Percentiles rank a stretch among this genome's conserved stretches.
phyloP scores from a whole-genome alignment of 2,113 vertebrate species.

The Ifrita kowaldi region DNA sequence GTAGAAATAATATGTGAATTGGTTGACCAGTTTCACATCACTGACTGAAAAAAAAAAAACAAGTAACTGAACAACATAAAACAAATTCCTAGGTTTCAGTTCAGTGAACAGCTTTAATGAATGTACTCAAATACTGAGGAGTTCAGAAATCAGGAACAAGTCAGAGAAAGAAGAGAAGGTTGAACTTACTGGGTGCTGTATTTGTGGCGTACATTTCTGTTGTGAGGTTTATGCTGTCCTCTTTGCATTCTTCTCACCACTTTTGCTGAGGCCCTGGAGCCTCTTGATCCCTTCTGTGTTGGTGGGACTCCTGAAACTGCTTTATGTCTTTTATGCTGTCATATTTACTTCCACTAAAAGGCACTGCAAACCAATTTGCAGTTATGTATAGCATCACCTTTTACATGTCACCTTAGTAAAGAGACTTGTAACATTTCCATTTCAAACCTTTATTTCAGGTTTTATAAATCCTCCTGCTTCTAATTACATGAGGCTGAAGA shows the following conservation, averaged over 20 bases:
- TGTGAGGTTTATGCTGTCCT: not conserved
- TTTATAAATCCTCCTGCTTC: not conserved
- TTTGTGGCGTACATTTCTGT: not conserved
- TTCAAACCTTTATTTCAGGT: not conserved
- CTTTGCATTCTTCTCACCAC: not conserved
- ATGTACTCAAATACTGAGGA: not conserved
- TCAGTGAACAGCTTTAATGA: not conserved
- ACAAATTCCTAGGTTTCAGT: not conserved
- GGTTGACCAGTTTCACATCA: not conserved
- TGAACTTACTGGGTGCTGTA: not conserved
- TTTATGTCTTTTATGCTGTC: not conserved
- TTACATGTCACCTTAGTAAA: not conserved
- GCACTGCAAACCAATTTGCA: not conserved
- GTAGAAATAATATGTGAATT: not conserved
- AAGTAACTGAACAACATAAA: not conserved
- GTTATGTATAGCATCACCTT: not conserved
- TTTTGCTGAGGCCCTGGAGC: not conserved
- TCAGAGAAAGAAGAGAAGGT: not conserved
- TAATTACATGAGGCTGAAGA: slow-evolving; percentile 4
- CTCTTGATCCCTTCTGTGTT: not conserved
- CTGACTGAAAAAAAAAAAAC: not conserved
- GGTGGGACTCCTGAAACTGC: not conserved
- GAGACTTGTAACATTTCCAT: not conserved
- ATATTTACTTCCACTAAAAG: not conserved
- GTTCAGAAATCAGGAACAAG: not conserved